Evolutionary conservation across 1,140 invertebrate genomes (phyloP).

Genomic region (Drosophila leontia): DNA sequence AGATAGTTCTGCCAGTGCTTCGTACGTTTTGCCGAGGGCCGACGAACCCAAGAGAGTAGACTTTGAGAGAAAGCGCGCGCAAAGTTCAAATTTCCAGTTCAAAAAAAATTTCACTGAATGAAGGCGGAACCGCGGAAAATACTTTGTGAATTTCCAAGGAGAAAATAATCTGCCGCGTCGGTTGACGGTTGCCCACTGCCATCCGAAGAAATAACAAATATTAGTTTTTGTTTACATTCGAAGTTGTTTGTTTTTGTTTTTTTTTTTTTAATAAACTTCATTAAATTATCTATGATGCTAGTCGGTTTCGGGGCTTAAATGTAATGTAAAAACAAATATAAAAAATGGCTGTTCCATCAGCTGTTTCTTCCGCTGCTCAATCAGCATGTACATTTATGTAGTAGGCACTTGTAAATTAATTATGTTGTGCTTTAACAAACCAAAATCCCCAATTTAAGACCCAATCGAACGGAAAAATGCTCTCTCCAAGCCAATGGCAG

Average conservation of each 20-base stretch:
- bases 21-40: neutral
- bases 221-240: neutral
- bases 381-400: neutral
- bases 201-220: neutral
- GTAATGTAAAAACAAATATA: neutral
- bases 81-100: neutral
- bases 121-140: slow-evolving; percentile 7
- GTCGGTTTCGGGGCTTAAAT: slow-evolving; percentile 6
- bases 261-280: neutral
- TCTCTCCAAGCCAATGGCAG: slow-evolving; percentile 4
- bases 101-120: slow-evolving; percentile 1
- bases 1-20: neutral
- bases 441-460: neutral
- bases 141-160: slow-evolving; percentile 2
- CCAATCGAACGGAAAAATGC: slow-evolving; percentile 3
- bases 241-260: neutral
- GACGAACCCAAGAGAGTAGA: neutral
- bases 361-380: neutral
- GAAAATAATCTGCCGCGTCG: slow-evolving; percentile 10
- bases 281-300: neutral
- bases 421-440: neutral
- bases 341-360: slow-evolving; percentile 5
- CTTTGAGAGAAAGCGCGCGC: neutral
- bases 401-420: neutral
- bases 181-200: slow-evolving; percentile 8